A percentile compares a stretch with the other conserved stretches of the same genome.
Conservation (phyloP, 2,888 invertebrate genomes). For the Schizaphis graminum region DNA sequence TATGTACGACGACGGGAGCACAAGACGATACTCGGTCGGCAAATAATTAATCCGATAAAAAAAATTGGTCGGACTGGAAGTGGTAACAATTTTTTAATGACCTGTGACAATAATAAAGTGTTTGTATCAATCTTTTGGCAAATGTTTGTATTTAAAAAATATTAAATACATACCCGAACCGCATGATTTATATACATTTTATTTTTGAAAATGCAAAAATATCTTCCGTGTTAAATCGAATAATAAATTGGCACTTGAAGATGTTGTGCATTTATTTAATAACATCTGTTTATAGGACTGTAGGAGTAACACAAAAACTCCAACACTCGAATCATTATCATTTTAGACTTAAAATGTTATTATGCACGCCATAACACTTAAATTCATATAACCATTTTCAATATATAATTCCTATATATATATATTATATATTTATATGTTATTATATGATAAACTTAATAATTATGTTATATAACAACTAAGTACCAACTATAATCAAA, state of each 20-base stretch:
- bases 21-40: neutral
- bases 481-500: neutral
- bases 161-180: neutral
- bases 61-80: neutral
- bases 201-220: slow-evolving; percentile 45
- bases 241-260: slow-evolving; percentile 42
- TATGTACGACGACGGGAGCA: neutral
- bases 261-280: slow-evolving; percentile 9
- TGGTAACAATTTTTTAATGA: slow-evolving; percentile 9
- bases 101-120: neutral
- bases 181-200: neutral
- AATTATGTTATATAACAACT: neutral
- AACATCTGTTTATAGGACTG: neutral
- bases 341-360: neutral
- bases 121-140: slow-evolving; percentile 5
- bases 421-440: neutral
- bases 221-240: slow-evolving; percentile 3
- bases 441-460: neutral
- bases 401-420: neutral
- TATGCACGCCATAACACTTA: neutral
- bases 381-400: neutral
- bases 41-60: neutral
- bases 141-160: neutral
- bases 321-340: neutral
- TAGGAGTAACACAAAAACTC: neutral